A percentile compares a stretch with the other conserved stretches of the same genome.
phyloP scores from a whole-genome alignment of 1,140 invertebrate species.

The Brachystomella parvula region DNA sequence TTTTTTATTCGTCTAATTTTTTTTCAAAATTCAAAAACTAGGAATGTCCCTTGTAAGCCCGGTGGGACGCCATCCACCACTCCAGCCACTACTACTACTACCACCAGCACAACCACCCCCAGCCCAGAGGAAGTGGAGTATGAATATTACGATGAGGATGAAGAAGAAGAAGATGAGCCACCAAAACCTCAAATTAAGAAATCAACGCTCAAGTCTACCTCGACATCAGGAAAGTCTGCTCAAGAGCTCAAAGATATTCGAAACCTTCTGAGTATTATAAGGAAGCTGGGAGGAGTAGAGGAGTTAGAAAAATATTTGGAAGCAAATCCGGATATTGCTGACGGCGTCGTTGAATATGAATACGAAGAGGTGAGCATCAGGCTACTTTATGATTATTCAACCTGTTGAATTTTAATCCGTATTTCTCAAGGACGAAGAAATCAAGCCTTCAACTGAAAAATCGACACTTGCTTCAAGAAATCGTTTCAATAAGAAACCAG shows the following conservation, averaged over 20 bases:
- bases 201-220: conserved; percentile 22
- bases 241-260: conserved; percentile 71
- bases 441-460: conserved; percentile 34
- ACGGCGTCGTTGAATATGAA: conserved; percentile 60
- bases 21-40: too few relatives aligned
- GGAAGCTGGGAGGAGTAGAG: conserved; percentile 50
- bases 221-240: conserved; percentile 5
- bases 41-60: conserved; percentile 67
- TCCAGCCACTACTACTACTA: conserved; percentile 49
- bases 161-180: conserved; percentile 54
- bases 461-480: conserved; percentile 19
- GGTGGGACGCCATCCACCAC: conserved; percentile 45
- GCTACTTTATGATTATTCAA: conserved; percentile 40
- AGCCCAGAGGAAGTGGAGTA: conserved; percentile 38
- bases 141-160: conserved; percentile 43
- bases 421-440: conserved; percentile 40
- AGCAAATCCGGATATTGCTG: conserved; percentile 42
- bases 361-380: conserved; percentile 44
- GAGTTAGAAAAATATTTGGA: conserved; percentile 38
- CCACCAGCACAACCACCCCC: conserved; percentile 44
- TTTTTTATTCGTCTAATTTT: too few relatives aligned
- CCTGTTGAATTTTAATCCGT: conserved; percentile 12
- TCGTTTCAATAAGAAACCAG: background rate
- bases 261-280: conserved; percentile 71
- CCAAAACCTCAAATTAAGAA: background rate